Base-by-base conservation (phyloP, 2,797 vertebrate genomes). In the Galaxias olidus region DNA sequence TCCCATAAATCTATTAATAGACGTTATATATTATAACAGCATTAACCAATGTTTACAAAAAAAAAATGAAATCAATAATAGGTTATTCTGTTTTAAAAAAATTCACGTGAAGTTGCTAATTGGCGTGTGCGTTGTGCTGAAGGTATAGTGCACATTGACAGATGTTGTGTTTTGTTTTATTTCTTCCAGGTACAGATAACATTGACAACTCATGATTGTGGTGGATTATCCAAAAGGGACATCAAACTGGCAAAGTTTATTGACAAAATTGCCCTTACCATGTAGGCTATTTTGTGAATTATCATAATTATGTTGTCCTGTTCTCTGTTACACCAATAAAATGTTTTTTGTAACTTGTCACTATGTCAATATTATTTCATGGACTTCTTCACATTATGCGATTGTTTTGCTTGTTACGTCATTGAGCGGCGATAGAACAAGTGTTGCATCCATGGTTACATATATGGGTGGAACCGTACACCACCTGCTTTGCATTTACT, bases 211-310 rank as follows among this genome's bases (percentile, higher is more conserved):
- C 96, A 98, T 0, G 94, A 96, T 88, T 95, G 91, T 0, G 94
- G 94, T 30, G 94, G 93, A 4, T 84, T 99, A 71, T 96, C 94
- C 14, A 94, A 93, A 71, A 93, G 93, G 70, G 96, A 98, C 6
- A 87, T 98, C 77, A 95, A 93, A 77, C 86, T 99, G 89, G 97
- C 97, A 61, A 94, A 93, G 74, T 98, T 98, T 64, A 97, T 98
- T 42, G 95, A 98, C 81, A 95, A 95, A 87, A 91, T 93, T 19
- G 87, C 76, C 1, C 74, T 87, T 62, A 77, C 83, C 8, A 78
- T 90, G 77, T 92, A 69, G 85, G 1, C 13, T 55, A 13, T 55
- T 45, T 13, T 40, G 14, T 40, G 30, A 14, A 14, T 47, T 11
- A 47, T 47, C 4, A 12, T 47, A 12, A n/a, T 17, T 52, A 10